Percentiles rank a stretch among this genome's conserved stretches.
Conservation (phyloP, 2,113 vertebrate genomes). For the Corvus moneduloides region DNA sequence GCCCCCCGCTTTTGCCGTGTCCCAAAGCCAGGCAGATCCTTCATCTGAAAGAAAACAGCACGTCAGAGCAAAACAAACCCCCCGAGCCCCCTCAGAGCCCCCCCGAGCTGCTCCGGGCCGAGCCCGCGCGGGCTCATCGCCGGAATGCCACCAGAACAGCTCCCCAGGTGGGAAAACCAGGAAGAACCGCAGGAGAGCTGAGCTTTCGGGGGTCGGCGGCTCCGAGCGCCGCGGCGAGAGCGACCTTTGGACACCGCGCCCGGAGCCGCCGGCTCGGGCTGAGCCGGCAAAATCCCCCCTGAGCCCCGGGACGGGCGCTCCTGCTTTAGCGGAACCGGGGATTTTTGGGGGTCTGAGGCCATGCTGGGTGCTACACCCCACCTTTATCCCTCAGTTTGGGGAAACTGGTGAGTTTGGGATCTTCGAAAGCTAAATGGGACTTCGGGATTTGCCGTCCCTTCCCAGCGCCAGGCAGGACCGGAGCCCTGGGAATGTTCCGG, state of each 20-base stretch:
- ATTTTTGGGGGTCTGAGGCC: not conserved
- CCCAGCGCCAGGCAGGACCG: not conserved
- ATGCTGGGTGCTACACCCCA: not conserved
- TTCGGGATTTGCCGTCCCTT: not conserved
- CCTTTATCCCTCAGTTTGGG: not conserved
- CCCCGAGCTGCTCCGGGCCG: not conserved
- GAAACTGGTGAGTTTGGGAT: not conserved
- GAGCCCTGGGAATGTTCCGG: not conserved
- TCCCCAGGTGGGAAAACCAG: not conserved
- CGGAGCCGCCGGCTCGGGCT: not conserved
- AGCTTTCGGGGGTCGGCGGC: not conserved
- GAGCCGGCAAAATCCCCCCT: not conserved
- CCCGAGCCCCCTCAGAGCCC: constrained; percentile 14
- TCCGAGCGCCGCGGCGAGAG: not conserved
- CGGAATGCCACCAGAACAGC: not conserved
- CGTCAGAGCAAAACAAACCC: constrained; percentile 82
- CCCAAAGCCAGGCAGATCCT: constrained; percentile 86
- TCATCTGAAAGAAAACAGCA: constrained; percentile 91
- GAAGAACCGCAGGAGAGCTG: not conserved
- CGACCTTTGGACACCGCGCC: constrained; percentile 58
- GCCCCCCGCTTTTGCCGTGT: constrained; percentile 86
- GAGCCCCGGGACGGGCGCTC: not conserved
- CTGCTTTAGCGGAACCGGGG: not conserved
- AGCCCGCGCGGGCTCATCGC: not conserved
- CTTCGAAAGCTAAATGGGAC: not conserved